Evolutionary conservation across 2,888 invertebrate genomes (phyloP).

Genomic region (Ischnura elegans): DNA sequence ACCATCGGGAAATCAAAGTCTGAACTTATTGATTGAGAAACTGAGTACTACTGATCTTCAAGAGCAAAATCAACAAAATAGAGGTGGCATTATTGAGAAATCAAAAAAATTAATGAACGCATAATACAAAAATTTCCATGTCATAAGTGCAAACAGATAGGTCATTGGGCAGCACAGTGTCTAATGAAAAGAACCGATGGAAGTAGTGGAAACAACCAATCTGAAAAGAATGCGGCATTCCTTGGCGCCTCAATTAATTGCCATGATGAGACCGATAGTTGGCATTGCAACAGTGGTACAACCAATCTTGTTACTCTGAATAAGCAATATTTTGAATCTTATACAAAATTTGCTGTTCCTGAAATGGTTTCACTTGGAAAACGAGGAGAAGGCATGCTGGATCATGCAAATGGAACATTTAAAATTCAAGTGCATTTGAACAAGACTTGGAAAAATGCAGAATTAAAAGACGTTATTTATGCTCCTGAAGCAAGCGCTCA

Average conservation of each 20-base stretch:
- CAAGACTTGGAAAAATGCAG: background rate
- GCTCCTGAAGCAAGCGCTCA: background rate
- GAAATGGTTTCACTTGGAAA: background rate
- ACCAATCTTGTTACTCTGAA: background rate
- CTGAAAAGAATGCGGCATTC: background rate
- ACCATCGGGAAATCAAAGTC: too few species aligned
- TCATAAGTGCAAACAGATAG: background rate
- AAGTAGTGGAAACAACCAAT: background rate
- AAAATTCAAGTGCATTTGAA: background rate
- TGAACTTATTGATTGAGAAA: too few species aligned
- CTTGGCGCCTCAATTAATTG: background rate
- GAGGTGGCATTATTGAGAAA: too few species aligned
- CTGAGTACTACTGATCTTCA: too few species aligned
- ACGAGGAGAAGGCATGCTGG: background rate
- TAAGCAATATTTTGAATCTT: background rate
- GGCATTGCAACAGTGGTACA: background rate
- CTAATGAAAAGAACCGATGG: background rate
- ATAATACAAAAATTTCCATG: conserved; percentile 32
- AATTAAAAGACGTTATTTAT: background rate
- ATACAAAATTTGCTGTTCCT: background rate
- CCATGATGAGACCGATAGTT: background rate
- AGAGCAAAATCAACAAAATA: too few species aligned
- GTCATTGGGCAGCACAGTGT: background rate
- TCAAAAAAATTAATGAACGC: background rate
- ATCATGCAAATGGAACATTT: background rate